Conservation (phyloP, 2,113 vertebrate species). For the Amblyopsis rosae region DNA sequence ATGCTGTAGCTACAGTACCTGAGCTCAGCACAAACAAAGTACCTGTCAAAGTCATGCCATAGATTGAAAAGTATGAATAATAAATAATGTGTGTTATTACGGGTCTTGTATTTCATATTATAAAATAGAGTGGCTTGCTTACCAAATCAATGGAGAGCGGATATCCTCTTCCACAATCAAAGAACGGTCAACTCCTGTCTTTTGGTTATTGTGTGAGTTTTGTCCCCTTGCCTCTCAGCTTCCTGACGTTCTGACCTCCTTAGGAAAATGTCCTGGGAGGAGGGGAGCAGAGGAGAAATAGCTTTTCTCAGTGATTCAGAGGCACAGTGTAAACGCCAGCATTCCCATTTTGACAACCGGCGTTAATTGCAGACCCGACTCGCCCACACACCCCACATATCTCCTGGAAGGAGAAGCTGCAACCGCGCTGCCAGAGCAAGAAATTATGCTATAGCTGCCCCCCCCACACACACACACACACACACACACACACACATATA, state of each 20-base stretch:
- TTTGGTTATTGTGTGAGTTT: conserved; percentile 51
- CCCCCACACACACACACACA: conserved; percentile 20
- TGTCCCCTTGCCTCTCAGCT: conserved; percentile 41
- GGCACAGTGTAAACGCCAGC: conserved; percentile 77
- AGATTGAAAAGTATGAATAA: conserved; percentile 20
- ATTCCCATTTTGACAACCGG: conserved; percentile 78
- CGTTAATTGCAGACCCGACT: conserved; percentile 81
- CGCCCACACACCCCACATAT: conserved; percentile 79
- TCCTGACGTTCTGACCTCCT: conserved; percentile 67
- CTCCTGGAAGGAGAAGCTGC: conserved; percentile 76
- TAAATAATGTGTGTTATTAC: conserved; percentile 9
- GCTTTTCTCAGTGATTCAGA: conserved; percentile 78
- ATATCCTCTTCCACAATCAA: conserved; percentile 65
- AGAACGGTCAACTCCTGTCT: conserved; percentile 61
- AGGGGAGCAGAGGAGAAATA: conserved; percentile 66
- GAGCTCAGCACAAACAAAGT: neutral
- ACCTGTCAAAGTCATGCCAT: neutral
- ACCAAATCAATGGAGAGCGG: conserved; percentile 62
- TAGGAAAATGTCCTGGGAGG: conserved; percentile 70
- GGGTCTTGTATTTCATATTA: conserved; percentile 10
- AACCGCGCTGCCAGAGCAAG: conserved; percentile 69
- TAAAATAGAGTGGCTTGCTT: conserved; percentile 51
- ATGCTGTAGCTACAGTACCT: neutral
- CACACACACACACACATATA: neutral
- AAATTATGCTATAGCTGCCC: conserved; percentile 73